phyloP scores from a whole-genome alignment of 2,888 invertebrate species.

The Ptilodon capucinus region DNA sequence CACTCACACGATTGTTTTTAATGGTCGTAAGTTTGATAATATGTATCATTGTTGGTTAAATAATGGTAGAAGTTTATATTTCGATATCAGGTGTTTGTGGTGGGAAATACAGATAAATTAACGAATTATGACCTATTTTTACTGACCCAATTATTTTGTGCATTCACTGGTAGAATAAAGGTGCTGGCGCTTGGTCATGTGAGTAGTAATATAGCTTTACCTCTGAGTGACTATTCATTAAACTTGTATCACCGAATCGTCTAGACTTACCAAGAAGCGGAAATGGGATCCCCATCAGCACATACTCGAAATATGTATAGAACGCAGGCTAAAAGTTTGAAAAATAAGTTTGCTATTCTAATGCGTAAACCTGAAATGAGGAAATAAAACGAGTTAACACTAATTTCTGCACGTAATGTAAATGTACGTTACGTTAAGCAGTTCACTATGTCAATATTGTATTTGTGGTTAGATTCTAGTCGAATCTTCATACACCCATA shows the following conservation, averaged over 20 bases:
- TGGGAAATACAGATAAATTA: conserved; percentile 1
- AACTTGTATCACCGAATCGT: neutral
- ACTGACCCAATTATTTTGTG: conserved; percentile 1
- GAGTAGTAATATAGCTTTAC: neutral
- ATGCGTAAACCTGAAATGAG: conserved; percentile 95
- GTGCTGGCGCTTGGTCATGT: neutral
- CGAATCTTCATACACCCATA: too few relatives aligned
- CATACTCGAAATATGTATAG: conserved; percentile 97
- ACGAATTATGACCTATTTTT: neutral
- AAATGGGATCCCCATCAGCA: conserved; percentile 93
- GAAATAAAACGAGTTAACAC: neutral
- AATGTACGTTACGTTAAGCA: too few relatives aligned
- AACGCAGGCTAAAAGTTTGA: conserved; percentile 97
- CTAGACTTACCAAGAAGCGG: conserved; percentile 91
- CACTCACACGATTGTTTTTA: too few relatives aligned
- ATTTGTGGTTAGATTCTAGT: too few relatives aligned
- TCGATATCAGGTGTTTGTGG: neutral
- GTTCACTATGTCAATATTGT: too few relatives aligned
- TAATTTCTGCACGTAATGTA: neutral
- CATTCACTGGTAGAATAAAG: neutral
- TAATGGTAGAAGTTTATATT: too few relatives aligned
- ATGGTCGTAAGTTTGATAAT: too few relatives aligned
- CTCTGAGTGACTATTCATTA: neutral
- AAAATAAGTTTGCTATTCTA: conserved; percentile 97
- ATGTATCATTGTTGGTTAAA: too few relatives aligned